Conservation (phyloP, 2,888 invertebrate genomes). For the Scaptomyza reducta region DNA sequence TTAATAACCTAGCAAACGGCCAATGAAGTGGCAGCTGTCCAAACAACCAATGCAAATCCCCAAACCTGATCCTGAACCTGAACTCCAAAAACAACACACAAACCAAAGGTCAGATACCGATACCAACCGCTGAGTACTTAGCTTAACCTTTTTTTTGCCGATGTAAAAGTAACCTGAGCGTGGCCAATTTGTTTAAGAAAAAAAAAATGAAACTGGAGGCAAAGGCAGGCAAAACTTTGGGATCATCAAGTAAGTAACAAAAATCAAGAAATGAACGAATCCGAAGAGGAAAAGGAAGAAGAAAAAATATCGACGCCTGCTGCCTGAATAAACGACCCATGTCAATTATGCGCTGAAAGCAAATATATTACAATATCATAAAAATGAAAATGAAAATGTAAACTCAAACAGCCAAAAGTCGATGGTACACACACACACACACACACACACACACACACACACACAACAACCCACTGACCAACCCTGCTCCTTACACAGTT, state of each 20-base stretch:
- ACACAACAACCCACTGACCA: conserved; percentile 1
- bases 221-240: conserved; percentile 13
- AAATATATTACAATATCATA: conserved; percentile 80
- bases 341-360: conserved; percentile 80
- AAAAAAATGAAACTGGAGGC: conserved; percentile 3
- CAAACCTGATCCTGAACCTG: background rate
- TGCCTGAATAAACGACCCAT: conserved; percentile 71
- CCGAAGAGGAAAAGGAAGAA: background rate
- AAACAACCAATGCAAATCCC: conserved; percentile 52
- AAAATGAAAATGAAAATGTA: conserved; percentile 69
- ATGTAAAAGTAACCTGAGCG: conserved; percentile 65
- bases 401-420: conserved; percentile 76
- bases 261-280: background rate
- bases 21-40: conserved; percentile 79
- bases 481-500: conserved; percentile 10
- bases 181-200: conserved; percentile 69
- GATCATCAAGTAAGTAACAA: conserved; percentile 5
- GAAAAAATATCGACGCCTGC: conserved; percentile 56
- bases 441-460: background rate
- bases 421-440: conserved; percentile 18
- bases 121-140: conserved; percentile 54
- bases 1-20: conserved; percentile 68
- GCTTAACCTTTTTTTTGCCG: conserved; percentile 67
- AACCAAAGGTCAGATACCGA: conserved; percentile 7
- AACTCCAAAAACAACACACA: background rate